Conservation (phyloP, 1,140 invertebrate species). For the Phortica variegata region DNA sequence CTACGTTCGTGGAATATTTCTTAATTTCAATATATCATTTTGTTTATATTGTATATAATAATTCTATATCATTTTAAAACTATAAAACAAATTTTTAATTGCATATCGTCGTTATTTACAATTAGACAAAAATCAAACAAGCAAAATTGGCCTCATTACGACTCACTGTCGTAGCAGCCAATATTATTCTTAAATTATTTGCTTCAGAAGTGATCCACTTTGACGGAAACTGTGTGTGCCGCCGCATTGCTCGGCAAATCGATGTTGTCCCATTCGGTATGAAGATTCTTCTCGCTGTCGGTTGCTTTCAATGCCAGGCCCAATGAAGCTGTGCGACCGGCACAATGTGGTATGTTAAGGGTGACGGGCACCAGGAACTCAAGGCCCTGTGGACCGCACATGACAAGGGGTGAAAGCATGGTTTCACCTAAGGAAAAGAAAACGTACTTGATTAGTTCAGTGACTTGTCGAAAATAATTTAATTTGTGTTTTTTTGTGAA, state of each 20-base stretch:
- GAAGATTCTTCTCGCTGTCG: constrained; percentile 70
- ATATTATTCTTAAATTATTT: neutral
- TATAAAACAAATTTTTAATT: too few species aligned
- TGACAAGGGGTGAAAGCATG: constrained; percentile 87
- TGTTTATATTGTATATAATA: too few species aligned
- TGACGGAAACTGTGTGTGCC: constrained; percentile 81
- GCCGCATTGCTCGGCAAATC: constrained; percentile 74
- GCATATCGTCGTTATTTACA: too few species aligned
- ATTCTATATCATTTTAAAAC: too few species aligned
- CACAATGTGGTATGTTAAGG: constrained; percentile 75
- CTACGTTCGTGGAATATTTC: too few species aligned
- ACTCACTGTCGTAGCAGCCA: too few species aligned
- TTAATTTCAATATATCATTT: too few species aligned
- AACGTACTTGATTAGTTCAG: too few species aligned
- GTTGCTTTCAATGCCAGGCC: constrained; percentile 77
- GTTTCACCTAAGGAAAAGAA: constrained; percentile 89
- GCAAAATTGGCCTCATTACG: too few species aligned
- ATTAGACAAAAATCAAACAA: too few species aligned
- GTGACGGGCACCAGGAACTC: constrained; percentile 86
- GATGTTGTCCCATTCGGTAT: constrained; percentile 74
- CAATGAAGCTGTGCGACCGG: constrained; percentile 70
- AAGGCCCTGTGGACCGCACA: constrained; percentile 92
- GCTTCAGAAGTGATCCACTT: constrained; percentile 83
- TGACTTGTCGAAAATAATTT: too few species aligned
- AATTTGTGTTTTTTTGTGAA: constrained; percentile 8